Evolutionary conservation across 2,888 invertebrate species (phyloP).

Genomic region (Myopa tessellatipennis): DNA sequence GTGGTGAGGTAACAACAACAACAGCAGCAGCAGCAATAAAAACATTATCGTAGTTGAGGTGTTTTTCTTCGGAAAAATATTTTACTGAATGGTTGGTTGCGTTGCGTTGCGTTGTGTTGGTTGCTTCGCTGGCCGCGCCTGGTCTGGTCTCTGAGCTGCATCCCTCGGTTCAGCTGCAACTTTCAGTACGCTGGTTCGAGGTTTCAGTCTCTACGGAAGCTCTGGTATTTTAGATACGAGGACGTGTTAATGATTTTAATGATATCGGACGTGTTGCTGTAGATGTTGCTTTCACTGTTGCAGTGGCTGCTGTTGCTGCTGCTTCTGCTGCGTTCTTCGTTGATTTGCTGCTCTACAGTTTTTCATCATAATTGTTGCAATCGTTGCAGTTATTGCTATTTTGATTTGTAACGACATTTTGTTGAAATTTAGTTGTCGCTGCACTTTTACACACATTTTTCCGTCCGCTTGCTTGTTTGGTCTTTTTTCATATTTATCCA

Average conservation of each 20-base stretch:
- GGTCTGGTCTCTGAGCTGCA: background rate
- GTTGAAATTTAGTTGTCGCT: slow-evolving; percentile 7
- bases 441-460: background rate
- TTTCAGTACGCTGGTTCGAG: background rate
- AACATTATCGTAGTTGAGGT: slow-evolving; percentile 31
- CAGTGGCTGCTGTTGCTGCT: slow-evolving; percentile 36
- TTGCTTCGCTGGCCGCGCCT: slow-evolving; percentile 1
- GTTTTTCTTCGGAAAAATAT: slow-evolving; percentile 50
- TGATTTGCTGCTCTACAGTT: background rate
- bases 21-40: background rate
- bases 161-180: background rate
- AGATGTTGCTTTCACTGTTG: slow-evolving; percentile 11
- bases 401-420: slow-evolving; percentile 5
- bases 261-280: slow-evolving; percentile 49
- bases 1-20: slow-evolving; percentile 23
- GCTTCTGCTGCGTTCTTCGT: background rate
- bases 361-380: slow-evolving; percentile 31
- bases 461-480: background rate
- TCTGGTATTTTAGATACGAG: slow-evolving; percentile 53
- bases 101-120: slow-evolving; percentile 1
- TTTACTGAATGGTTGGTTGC: slow-evolving; percentile 33
- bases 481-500: background rate
- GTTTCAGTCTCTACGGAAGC: slow-evolving; percentile 45
- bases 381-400: slow-evolving; percentile 17
- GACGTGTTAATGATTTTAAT: slow-evolving; percentile 58